Base-by-base conservation (phyloP, 1,140 invertebrate genomes). In the Drosophila persimilis region DNA sequence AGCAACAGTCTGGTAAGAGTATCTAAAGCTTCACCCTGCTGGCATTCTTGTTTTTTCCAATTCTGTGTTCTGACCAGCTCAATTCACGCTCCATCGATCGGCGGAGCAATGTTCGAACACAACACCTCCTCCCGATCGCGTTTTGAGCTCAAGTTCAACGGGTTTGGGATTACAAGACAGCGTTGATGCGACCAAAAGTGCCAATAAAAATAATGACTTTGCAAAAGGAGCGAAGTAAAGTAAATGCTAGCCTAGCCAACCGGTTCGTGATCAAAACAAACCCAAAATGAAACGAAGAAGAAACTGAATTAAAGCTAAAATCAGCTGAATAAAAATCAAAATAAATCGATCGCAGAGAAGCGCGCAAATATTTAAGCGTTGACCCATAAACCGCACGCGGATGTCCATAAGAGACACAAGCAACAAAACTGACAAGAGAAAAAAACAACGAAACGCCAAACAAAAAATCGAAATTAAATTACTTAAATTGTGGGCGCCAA, bases 141-240 rank as follows among this genome's bases (percentile, higher is more conserved):
- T 85, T 76, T 88, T 83, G 73, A 83, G 83, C 58, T 86, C 83
- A 86, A 86, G 83, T 86, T 86, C 83, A 86, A 81, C 83, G n/a
- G 73, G 83, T 86, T 78, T 69, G 50, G 53, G 61, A 47, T 88
- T 86, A 75, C 83, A 86, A 50, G 71, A 56, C 39, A 47, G 45
- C 44, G 41, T 13, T 11, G 56, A 71, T 71, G 29, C 29, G 6
- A 54, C 50, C 62, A 26, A 56, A 63, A 73, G 56, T 50, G 65
- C 56, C 52, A 85, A 79, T 72, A 81, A 77, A 77, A 71, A 83
- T 66, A 75, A 73, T 80, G 74, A 77, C 61, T 72, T 66, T 48
- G 83, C 83, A 73, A 79, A 79, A 79, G 73, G 63, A 62, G 54
- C 61, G 26, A 20, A 35, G 57, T 60, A 59, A 61, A 73, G 80